Evolutionary conservation across 2,113 vertebrate species (phyloP), one percentile per base, ranked within the genome.

Genomic region (Mugil cephalus): DNA sequence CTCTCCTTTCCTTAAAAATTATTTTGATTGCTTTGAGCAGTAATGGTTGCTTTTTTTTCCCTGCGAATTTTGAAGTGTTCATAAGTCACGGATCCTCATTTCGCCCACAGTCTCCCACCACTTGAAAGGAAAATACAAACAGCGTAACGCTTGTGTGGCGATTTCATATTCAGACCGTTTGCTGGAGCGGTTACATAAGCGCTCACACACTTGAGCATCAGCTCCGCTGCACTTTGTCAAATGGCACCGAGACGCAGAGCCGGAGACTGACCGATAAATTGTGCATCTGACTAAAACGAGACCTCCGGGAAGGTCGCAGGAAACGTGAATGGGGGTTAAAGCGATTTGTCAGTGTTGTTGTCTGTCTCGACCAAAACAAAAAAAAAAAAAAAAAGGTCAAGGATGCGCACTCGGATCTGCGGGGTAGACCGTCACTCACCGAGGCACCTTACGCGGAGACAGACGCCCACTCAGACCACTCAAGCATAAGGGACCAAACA

Each of bases 131-230:
- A 30, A 30, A 30, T 30, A 30, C 5, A 30, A 30, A 30, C 5
- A 5, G 19, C 14, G 3, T 21, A 36, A 56, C 21, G n/a, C 19
- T 19, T 63, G n/a, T n/a, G n/a, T 63, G 4, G 4, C 30, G 19
- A 55, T 18, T 11, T 35, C 52, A 43, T 42, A 59, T 46, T 47
- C 30, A 50, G n/a, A 35, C n/a, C n/a, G 34, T 36, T 74, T 61
- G 60, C 43, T 66, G 18, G 70, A 36, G 24, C 12, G 52, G 59
- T 76, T 73, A 53, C 15, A 47, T 40, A 60, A 74, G 40, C 34
- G 24, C 24, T 30, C 24, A 4, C 24, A 4, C 17, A 40, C 55
- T 48, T 45, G 50, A 66, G 42, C 38, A 19, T 34, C 40, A 48
- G 39, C 58, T 11, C 53, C 54, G 38, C 36, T 30, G 24, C 24